A percentile compares a stretch with the other conserved stretches of the same genome.
These are phyloP conservation scores for Desmodus rotundus DNA, from an alignment of 2,113 vertebrate species.

Conservation along the genomic window DNA sequence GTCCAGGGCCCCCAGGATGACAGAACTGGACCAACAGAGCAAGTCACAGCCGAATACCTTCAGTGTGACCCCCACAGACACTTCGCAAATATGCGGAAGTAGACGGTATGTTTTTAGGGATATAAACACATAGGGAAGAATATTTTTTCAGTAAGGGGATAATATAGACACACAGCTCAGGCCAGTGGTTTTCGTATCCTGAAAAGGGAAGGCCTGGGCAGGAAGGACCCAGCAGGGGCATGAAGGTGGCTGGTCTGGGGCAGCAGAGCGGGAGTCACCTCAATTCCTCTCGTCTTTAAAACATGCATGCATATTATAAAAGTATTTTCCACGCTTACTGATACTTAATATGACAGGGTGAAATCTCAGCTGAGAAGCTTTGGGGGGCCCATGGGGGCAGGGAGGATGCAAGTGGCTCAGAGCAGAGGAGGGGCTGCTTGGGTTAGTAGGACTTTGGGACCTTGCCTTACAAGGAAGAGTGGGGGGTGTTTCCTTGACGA, in stretches of 20 bases:
- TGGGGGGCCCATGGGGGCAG: fast-evolving
- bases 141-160: background rate
- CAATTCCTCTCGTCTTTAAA: background rate
- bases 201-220: background rate
- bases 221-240: background rate
- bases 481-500: background rate
- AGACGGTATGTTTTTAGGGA: background rate
- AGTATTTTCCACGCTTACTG: background rate
- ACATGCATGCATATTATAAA: background rate
- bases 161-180: background rate
- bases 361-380: background rate
- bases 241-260: background rate
- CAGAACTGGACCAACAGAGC: background rate
- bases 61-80: background rate
- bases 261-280: background rate
- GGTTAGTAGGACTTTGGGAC: background rate
- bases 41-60: background rate
- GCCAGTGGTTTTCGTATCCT: background rate
- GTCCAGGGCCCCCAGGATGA: background rate
- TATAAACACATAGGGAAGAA: background rate
- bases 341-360: background rate
- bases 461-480: background rate
- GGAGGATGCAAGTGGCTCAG: background rate
- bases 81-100: background rate
- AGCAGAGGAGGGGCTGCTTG: background rate